Evolutionary conservation across 2,113 vertebrate species (phyloP).

Genomic region (Galeopterus variegatus): DNA sequence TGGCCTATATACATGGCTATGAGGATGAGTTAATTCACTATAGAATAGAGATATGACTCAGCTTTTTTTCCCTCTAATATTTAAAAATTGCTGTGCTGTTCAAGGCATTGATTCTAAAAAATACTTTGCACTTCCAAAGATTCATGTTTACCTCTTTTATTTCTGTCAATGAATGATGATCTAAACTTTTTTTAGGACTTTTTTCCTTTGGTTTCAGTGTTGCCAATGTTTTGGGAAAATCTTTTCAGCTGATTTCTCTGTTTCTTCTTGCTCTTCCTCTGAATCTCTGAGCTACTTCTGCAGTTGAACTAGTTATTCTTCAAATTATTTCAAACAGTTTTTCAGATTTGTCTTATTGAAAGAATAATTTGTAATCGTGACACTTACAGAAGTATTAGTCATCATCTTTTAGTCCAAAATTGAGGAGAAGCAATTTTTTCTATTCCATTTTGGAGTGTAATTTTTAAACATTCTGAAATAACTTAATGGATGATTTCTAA

Average conservation of each 20-base stretch:
- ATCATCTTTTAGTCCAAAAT: background rate
- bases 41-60: background rate
- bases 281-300: background rate
- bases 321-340: background rate
- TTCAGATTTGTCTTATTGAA: constrained; percentile 39
- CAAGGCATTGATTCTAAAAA: background rate
- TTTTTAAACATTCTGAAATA: constrained; percentile 25
- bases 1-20: background rate
- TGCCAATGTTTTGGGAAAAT: background rate
- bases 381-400: background rate
- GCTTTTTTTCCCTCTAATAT: background rate
- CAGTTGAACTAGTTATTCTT: background rate
- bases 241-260: background rate
- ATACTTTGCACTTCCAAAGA: background rate
- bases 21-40: background rate
- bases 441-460: background rate
- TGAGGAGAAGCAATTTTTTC: background rate
- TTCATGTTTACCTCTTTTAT: background rate
- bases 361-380: background rate
- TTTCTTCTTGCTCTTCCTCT: background rate
- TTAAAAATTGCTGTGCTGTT: background rate
- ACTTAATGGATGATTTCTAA: background rate
- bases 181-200: background rate
- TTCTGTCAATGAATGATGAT: background rate
- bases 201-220: background rate